Conservation (phyloP, 2,113 vertebrate species). For the Pimephales promelas region DNA sequence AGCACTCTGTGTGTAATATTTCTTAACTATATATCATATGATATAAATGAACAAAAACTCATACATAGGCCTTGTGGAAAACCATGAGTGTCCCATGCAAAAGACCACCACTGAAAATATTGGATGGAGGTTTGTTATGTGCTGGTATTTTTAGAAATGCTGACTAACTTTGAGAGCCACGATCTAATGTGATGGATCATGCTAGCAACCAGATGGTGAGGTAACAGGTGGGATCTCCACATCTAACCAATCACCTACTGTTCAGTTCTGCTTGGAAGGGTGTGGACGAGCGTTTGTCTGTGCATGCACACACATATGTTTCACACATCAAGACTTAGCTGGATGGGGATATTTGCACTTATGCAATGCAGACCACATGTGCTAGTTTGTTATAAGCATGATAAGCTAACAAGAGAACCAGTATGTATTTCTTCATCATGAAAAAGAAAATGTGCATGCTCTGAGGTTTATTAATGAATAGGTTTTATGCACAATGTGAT, state of each 20-base stretch:
- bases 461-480: background rate
- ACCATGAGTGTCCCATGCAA: background rate
- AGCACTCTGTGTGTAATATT: no score
- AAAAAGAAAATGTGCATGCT: background rate
- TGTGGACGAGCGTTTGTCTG: background rate
- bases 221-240: slow-evolving; percentile 55
- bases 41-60: no score
- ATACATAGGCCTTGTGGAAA: background rate
- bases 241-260: slow-evolving; percentile 52
- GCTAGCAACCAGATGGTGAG: slow-evolving; percentile 31
- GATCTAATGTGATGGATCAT: slow-evolving; percentile 5
- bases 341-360: background rate
- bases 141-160: background rate
- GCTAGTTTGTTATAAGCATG: background rate
- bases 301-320: slow-evolving; percentile 11
- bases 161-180: background rate
- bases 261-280: slow-evolving; percentile 32
- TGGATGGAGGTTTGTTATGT: background rate
- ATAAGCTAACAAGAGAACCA: background rate
- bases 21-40: no score
- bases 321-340: slow-evolving; percentile 31
- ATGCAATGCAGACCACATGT: background rate
- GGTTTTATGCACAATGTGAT: background rate
- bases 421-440: background rate
- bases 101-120: background rate